Conservation (phyloP, 2,888 invertebrate genomes). For the Heliconius aoede region DNA sequence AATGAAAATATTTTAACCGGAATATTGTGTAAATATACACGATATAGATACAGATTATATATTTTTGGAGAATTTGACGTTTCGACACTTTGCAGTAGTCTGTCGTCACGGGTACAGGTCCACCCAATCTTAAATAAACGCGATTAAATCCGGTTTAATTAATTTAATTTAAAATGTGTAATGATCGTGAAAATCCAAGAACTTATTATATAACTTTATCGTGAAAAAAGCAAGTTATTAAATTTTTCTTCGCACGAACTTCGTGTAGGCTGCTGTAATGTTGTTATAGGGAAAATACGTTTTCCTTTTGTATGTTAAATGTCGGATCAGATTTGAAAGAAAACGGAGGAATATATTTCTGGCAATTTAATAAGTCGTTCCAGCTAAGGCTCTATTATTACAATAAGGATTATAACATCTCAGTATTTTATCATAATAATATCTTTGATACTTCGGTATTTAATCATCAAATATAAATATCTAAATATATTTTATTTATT, state of each 20-base stretch:
- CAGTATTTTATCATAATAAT: background rate
- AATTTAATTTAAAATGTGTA: too few relatives aligned
- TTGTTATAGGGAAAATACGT: slow-evolving; percentile 1
- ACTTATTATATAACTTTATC: background rate
- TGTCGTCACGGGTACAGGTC: too few relatives aligned
- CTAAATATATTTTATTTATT: too few relatives aligned
- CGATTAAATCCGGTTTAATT: too few relatives aligned
- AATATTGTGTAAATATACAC: too few relatives aligned
- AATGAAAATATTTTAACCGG: too few relatives aligned
- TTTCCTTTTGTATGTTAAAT: slow-evolving; percentile 3
- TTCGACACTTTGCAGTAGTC: too few relatives aligned
- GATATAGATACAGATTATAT: too few relatives aligned
- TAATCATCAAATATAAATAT: background rate
- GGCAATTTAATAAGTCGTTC: background rate
- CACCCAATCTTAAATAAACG: too few relatives aligned
- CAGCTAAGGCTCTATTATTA: background rate
- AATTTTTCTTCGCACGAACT: slow-evolving; percentile 4
- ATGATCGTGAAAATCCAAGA: too few relatives aligned
- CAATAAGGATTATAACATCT: background rate
- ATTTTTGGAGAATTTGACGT: too few relatives aligned
- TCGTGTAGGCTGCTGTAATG: background rate
- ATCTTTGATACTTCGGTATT: background rate
- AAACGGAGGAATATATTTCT: background rate
- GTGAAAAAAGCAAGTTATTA: background rate
- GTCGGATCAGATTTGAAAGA: slow-evolving; percentile 7